Evolutionary conservation across 2,888 invertebrate genomes (phyloP).

Genomic region (Leptinotarsa peninsularis): DNA sequence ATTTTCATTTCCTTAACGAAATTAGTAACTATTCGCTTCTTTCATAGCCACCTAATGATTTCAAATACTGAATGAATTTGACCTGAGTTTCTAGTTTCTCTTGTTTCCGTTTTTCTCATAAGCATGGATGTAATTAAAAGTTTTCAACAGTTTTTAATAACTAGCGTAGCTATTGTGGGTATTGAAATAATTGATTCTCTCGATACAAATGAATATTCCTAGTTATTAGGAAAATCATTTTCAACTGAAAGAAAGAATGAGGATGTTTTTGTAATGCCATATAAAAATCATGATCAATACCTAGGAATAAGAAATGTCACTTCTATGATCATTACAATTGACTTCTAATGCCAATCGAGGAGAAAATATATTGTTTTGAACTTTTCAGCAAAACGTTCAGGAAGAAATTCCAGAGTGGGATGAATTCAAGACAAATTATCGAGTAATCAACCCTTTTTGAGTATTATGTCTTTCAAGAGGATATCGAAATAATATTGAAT

Average conservation of each 20-base stretch:
- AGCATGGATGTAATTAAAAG: neutral
- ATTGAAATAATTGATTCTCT: constrained; percentile 1
- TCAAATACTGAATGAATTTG: neutral
- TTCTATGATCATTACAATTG: no score
- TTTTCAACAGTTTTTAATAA: neutral
- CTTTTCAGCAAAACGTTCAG: no score
- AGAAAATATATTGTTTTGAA: no score
- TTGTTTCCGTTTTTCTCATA: neutral
- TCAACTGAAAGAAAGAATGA: neutral
- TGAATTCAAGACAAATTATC: no score
- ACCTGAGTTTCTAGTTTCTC: neutral
- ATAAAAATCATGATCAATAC: no score
- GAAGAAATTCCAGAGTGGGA: no score
- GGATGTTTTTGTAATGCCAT: no score
- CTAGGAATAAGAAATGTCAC: no score
- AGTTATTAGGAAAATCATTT: neutral
- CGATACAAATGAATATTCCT: neutral
- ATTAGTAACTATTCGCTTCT: neutral
- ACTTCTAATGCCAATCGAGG: no score
- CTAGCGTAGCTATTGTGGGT: neutral
- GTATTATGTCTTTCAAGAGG: no score
- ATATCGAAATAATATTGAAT: no score
- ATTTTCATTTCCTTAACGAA: neutral
- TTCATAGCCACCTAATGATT: neutral
- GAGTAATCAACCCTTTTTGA: no score